phyloP scores from a whole-genome alignment of 2,113 vertebrate species.

The Eulacestoma nigropectus region DNA sequence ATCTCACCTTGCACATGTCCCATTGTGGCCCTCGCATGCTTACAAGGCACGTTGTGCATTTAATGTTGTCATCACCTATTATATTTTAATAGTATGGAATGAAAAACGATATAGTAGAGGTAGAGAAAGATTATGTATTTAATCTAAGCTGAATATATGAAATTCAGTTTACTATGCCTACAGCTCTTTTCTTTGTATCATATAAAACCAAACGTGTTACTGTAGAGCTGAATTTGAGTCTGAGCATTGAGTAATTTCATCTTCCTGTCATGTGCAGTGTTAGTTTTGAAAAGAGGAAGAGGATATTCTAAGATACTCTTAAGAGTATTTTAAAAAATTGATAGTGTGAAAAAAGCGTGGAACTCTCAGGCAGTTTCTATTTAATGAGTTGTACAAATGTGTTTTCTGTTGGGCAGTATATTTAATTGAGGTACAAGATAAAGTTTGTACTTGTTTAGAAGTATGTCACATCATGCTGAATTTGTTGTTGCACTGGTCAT shows the following conservation, averaged over 20 bases:
- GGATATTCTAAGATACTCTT: background rate
- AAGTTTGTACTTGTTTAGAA: background rate
- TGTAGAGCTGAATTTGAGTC: background rate
- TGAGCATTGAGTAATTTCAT: background rate
- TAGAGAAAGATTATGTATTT: background rate
- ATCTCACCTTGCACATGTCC: background rate
- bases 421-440: background rate
- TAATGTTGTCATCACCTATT: background rate
- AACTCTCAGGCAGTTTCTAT: background rate
- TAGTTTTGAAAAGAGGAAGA: background rate
- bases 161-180: background rate
- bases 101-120: background rate
- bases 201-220: accelerated
- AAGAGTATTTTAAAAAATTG: background rate
- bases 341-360: background rate
- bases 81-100: background rate
- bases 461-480: background rate
- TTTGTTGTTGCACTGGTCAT: background rate
- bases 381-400: background rate
- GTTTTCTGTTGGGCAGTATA: background rate
- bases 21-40: background rate
- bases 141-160: background rate
- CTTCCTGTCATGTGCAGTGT: background rate
- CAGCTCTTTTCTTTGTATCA: background rate
- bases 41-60: background rate